Conservation (phyloP, 1,140 invertebrate species). For the Hylyphantes graminicola region DNA sequence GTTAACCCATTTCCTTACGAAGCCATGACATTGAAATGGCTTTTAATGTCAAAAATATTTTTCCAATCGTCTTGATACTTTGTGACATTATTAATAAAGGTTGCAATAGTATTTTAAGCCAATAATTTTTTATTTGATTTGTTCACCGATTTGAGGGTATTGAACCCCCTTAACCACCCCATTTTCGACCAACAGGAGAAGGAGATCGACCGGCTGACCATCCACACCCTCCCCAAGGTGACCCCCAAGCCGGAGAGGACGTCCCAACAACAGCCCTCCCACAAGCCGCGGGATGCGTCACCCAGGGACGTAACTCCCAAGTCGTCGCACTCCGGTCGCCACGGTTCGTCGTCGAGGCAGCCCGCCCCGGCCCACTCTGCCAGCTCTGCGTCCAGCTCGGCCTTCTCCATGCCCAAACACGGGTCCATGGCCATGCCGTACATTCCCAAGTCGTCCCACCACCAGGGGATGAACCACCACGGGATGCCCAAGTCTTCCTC, state of each 20-base stretch:
- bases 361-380: not conserved
- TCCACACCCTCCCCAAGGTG: conserved; percentile 67
- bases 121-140: too few relatives aligned
- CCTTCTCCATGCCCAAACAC: conserved; percentile 19
- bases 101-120: too few relatives aligned
- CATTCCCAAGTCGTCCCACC: conserved; percentile 41
- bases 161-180: too few relatives aligned
- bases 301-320: not conserved
- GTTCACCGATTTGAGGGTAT: too few relatives aligned
- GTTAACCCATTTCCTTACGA: too few relatives aligned
- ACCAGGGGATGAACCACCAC: too few relatives aligned
- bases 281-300: not conserved
- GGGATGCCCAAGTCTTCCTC: too few relatives aligned
- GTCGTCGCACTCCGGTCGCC: not conserved
- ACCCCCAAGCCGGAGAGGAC: conserved; percentile 49
- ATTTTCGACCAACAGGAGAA: conserved; percentile 77
- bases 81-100: too few relatives aligned
- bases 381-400: conserved; percentile 41
- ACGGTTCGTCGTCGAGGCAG: conserved; percentile 51
- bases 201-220: conserved; percentile 93
- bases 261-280: conserved; percentile 63
- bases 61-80: too few relatives aligned
- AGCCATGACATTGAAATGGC: too few relatives aligned
- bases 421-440: conserved; percentile 23
- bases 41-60: too few relatives aligned